These are phyloP conservation scores for Heteractis magnifica DNA, from an alignment of 92 coral and sea anemone genomes.

Conservation along the genomic window DNA sequence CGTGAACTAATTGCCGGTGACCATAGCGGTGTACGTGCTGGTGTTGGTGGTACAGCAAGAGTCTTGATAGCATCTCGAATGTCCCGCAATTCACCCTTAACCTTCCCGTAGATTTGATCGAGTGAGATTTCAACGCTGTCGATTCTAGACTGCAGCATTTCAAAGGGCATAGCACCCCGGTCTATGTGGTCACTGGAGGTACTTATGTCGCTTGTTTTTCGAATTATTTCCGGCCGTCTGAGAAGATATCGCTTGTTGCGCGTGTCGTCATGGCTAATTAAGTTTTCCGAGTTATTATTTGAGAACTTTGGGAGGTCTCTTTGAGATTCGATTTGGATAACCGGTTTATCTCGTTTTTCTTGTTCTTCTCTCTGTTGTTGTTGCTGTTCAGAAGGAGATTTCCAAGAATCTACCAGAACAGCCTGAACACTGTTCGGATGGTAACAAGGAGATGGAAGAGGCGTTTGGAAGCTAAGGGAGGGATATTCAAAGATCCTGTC, in stretches of 20 bases:
- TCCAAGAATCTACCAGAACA: constrained; percentile 55
- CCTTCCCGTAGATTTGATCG: constrained; percentile 86
- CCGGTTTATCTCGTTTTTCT: constrained; percentile 27
- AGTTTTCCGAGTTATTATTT: not conserved
- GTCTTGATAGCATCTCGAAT: constrained; percentile 67
- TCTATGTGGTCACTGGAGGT: constrained; percentile 76
- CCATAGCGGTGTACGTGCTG: constrained; percentile 25
- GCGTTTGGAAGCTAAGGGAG: constrained; percentile 28
- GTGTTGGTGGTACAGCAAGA: constrained; percentile 21
- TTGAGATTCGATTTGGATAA: constrained; percentile 3
- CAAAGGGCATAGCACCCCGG: constrained; percentile 63
- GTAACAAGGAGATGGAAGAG: constrained; percentile 29
- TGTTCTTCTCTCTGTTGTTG: constrained; percentile 3
- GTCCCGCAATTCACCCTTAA: constrained; percentile 82
- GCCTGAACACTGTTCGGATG: constrained; percentile 46
- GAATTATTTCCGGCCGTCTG: constrained; percentile 25
- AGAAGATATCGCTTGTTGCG: constrained; percentile 20
- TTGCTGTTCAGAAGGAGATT: constrained; percentile 33
- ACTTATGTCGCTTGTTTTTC: constrained; percentile 44
- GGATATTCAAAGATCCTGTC: constrained; percentile 32
- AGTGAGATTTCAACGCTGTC: constrained; percentile 74
- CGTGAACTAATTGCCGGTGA: constrained; percentile 13
- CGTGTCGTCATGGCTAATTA: constrained; percentile 15
- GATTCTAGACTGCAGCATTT: constrained; percentile 65
- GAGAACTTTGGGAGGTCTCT: constrained; percentile 25